Percentiles rank a stretch among this genome's conserved stretches.
Conservation (phyloP, 2,113 vertebrate species). For the Mastomys natalensis region DNA sequence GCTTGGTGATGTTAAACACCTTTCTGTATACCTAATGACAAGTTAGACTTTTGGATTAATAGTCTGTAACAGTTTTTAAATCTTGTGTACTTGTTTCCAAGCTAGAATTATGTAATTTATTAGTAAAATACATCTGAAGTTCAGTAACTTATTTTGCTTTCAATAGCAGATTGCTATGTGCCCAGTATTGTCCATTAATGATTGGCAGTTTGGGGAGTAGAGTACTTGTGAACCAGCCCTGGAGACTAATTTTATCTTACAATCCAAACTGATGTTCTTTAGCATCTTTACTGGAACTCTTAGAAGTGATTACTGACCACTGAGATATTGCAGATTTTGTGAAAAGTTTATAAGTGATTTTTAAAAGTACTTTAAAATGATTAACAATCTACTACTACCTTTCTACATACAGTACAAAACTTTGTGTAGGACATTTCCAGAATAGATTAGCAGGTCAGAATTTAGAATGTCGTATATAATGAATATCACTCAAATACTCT, state of each 20-base stretch:
- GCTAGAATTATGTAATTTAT: background rate
- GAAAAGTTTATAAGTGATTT: background rate
- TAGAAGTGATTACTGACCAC: background rate
- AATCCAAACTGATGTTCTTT: background rate
- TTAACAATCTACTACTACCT: background rate
- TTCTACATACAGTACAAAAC: background rate
- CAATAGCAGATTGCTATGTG: background rate
- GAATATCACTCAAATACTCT: background rate
- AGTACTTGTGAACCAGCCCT: background rate
- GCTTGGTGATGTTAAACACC: background rate
- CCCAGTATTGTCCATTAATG: background rate
- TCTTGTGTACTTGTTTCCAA: background rate
- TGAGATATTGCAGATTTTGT: slow-evolving; percentile 19
- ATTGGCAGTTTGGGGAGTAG: background rate
- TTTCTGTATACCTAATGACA: background rate
- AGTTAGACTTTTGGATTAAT: background rate
- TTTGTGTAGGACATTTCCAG: background rate
- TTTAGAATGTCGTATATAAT: background rate
- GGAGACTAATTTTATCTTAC: background rate
- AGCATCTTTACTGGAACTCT: background rate
- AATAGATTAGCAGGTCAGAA: background rate
- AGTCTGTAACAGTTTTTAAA: background rate
- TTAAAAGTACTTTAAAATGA: background rate
- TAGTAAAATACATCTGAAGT: background rate
- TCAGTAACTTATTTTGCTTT: slow-evolving; percentile 14